Evolutionary conservation across 2,888 invertebrate species (phyloP).

Genomic region (Siphlonurus alternatus): DNA sequence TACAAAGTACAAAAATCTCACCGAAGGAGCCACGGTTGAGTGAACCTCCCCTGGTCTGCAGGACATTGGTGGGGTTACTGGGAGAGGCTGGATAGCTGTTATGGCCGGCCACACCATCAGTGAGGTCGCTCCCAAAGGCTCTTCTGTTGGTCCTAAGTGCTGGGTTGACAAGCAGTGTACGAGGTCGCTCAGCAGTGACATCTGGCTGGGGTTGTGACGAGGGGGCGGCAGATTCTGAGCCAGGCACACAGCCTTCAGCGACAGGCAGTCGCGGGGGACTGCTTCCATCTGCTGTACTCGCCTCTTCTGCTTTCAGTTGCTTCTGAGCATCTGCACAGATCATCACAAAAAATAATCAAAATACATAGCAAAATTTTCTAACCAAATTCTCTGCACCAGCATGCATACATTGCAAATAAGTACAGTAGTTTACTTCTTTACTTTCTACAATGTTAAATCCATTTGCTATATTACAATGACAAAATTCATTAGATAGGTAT

Average conservation of each 20-base stretch:
- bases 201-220: neutral
- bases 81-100: conserved; percentile 1
- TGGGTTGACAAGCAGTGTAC: neutral
- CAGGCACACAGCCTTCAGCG: too few species aligned
- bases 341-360: too few species aligned
- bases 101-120: neutral
- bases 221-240: neutral
- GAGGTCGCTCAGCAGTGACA: neutral
- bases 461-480: too few species aligned
- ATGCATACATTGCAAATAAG: too few species aligned
- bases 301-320: conserved; percentile 3
- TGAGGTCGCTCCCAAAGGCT: neutral
- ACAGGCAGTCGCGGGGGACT: neutral
- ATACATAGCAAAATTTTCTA: too few species aligned
- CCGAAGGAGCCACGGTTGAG: neutral
- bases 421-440: too few species aligned
- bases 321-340: conserved; percentile 1
- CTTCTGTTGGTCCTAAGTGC: neutral
- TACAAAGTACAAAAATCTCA: too few species aligned
- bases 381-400: too few species aligned
- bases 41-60: neutral
- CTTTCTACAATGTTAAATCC: too few species aligned
- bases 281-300: neutral
- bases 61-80: neutral
- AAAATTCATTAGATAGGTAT: too few species aligned